Percentiles rank a stretch among this genome's conserved stretches.
Evolutionary conservation across 2,113 vertebrate genomes (phyloP).

Genomic region (Salvelinus namaycush): DNA sequence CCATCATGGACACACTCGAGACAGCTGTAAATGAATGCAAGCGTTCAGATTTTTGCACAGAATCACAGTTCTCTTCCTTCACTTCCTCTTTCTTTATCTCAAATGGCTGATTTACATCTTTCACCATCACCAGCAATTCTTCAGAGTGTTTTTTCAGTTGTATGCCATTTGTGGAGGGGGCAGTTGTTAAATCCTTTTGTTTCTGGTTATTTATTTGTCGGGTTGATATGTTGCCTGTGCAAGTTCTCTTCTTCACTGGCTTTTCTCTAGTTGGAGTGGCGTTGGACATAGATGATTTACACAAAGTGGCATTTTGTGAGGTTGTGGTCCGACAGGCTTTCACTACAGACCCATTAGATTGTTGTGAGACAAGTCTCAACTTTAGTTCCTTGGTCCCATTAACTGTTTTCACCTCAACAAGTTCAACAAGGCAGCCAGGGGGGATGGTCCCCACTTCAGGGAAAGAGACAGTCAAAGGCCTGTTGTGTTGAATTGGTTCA

Average conservation of each 20-base stretch:
- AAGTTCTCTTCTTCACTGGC: slow-evolving; percentile 30
- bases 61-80: background rate
- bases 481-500: slow-evolving; percentile 79
- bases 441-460: slow-evolving; percentile 87
- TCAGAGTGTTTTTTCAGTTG: background rate
- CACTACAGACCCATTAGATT: slow-evolving; percentile 50
- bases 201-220: slow-evolving; percentile 39
- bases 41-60: slow-evolving; percentile 24
- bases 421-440: slow-evolving; percentile 87
- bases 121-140: slow-evolving; percentile 35
- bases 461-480: slow-evolving; percentile 86
- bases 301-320: slow-evolving; percentile 27
- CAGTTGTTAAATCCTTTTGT: slow-evolving; percentile 21
- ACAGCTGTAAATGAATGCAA: slow-evolving; percentile 31
- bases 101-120: slow-evolving; percentile 22
- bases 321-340: slow-evolving; percentile 43
- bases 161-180: background rate
- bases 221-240: slow-evolving; percentile 31
- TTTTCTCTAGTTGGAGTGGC: slow-evolving; percentile 37
- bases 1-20: slow-evolving; percentile 10
- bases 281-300: slow-evolving; percentile 48
- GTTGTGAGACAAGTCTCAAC: slow-evolving; percentile 84
- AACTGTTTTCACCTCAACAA: slow-evolving; percentile 91
- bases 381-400: slow-evolving; percentile 88
- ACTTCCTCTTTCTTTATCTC: slow-evolving; percentile 31